Percentiles rank a stretch among this genome's conserved stretches.
Conservation (phyloP, 2,888 invertebrate genomes). For the Gisinianus flammeolus region DNA sequence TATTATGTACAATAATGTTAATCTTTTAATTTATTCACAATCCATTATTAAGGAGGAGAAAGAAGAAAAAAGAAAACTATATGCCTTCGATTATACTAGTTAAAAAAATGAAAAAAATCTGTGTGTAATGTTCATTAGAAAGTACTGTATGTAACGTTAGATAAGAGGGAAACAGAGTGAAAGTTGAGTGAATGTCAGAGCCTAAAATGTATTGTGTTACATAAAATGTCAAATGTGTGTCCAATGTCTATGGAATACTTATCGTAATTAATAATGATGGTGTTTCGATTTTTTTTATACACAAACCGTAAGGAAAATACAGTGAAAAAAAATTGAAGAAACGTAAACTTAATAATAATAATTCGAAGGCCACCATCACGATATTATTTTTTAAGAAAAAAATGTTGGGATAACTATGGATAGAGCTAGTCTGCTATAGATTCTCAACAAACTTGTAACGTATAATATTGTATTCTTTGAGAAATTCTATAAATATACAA, state of each 20-base stretch:
- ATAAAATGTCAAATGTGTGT: slow-evolving; percentile 4
- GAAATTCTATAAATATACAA: too few relatives aligned
- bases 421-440: slow-evolving; percentile 22
- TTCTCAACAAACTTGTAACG: slow-evolving; percentile 23
- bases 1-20: neutral
- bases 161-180: too few relatives aligned
- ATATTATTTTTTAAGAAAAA: too few relatives aligned
- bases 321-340: neutral
- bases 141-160: too few relatives aligned
- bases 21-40: slow-evolving; percentile 29
- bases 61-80: slow-evolving; percentile 2
- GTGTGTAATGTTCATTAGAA: too few relatives aligned
- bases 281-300: neutral
- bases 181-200: too few relatives aligned
- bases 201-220: too few relatives aligned
- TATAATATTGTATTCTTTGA: too few relatives aligned
- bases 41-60: neutral
- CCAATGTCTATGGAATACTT: neutral
- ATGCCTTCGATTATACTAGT: slow-evolving; percentile 29
- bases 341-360: too few relatives aligned
- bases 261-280: neutral
- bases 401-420: slow-evolving; percentile 21
- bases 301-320: neutral
- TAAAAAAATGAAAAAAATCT: neutral
- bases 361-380: too few relatives aligned